Base-by-base conservation (phyloP, 2,113 vertebrate genomes). In the Barbus barbus region DNA sequence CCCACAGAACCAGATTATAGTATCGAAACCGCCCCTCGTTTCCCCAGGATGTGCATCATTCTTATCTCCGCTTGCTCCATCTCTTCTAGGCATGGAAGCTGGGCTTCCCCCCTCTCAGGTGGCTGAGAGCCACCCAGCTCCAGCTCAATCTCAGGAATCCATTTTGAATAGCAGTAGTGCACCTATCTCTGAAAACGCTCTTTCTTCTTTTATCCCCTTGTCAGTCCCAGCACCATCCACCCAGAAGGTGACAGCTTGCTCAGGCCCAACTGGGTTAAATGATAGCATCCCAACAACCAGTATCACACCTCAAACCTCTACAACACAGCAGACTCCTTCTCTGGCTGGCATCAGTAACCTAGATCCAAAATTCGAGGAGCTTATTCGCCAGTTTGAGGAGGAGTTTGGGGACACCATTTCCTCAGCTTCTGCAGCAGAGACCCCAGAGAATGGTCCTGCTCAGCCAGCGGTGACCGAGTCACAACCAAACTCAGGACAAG, bases 311-410 rank as follows among this genome's bases (percentile, higher is more conserved):
- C 87, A 90, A 90, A 93, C 89, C 88, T 90, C 90, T 86, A 86
- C 87, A 83, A 87, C 85, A 83, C 84, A 28, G 87, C 90, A 87
- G 81, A 88, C 0, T 90, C 89, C 87, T 87, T 91, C 94, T 85
- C 86, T 33, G 82, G 72, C 28, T 16, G 92, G 93, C 67, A 86
- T 96, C 3, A 86, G 92, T 44, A 91, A 92, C 71, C 92, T 97
- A 13, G 97, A 98, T 73, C 96, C 97, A 48, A 98, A 98, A 89
- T 93, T 97, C 26, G 97, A 99, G 93, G 97, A 98, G 78, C 94
- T 99, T 80, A 97, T 99, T 90, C 95, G 96, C 82, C 97, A 98
- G 90, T 98, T 98, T 79, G 98, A 98, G 93, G 97, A 97, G 0
- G 97, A 98, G 91, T 99, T 98, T 75, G 98, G 96, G 83, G 96